These are phyloP conservation scores for Scaptomyza montana DNA, from an alignment of 1,140 invertebrate species.

Conservation along the genomic window DNA sequence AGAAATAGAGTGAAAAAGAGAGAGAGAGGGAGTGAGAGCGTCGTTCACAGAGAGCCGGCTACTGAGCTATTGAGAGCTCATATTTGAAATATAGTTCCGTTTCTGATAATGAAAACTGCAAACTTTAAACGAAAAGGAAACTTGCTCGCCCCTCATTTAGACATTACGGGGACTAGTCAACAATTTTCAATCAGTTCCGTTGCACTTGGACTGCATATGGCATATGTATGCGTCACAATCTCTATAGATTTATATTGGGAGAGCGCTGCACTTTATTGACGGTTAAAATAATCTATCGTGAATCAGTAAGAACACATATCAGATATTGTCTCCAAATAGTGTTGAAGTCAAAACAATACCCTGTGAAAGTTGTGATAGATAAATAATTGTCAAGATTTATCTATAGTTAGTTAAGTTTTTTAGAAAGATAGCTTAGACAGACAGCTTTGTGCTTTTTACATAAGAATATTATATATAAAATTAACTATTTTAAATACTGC, in stretches of 20 bases:
- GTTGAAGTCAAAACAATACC: not conserved
- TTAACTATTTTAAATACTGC: too few relatives aligned
- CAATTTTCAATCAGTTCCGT: constrained; percentile 37
- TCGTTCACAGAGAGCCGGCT: not conserved
- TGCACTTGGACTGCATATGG: constrained; percentile 21
- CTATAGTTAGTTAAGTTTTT: too few relatives aligned
- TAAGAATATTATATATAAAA: not conserved
- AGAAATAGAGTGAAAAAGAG: constrained; percentile 18
- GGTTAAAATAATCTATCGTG: too few relatives aligned
- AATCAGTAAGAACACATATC: not conserved
- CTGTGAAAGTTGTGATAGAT: not conserved
- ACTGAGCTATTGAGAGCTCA: not conserved
- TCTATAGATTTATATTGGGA: too few relatives aligned
- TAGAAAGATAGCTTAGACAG: not conserved
- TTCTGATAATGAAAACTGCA: constrained; percentile 40
- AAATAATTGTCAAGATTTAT: too few relatives aligned
- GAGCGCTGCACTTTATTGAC: too few relatives aligned
- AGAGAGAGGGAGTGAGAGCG: constrained; percentile 23
- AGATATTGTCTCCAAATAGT: not conserved
- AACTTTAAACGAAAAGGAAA: constrained; percentile 56
- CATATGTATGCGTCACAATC: constrained; percentile 25
- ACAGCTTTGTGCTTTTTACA: not conserved
- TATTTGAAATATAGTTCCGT: constrained; percentile 35
- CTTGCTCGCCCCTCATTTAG: constrained; percentile 28
- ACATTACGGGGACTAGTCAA: constrained; percentile 8